Evolutionary conservation across 1,140 invertebrate species (phyloP), one percentile per base, ranked within the genome.

Genomic region (Drosophila mauritiana): DNA sequence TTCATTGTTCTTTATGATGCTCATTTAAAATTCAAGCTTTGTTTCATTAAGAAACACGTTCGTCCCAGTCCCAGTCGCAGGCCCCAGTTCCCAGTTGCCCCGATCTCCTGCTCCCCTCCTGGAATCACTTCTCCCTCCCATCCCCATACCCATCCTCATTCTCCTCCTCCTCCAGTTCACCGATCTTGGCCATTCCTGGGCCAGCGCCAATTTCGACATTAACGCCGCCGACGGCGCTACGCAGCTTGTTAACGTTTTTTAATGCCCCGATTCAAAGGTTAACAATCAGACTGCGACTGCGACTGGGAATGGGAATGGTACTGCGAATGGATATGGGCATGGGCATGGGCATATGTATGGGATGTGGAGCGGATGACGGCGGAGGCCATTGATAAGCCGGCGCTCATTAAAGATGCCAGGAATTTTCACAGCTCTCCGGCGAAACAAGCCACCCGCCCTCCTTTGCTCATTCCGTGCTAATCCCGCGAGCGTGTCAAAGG

Each of bases 21-120:
- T 83, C 84, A 88, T 88, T 88, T 88, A 88, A 88, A 86, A 89
- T 89, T 83, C 83, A 88, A 88, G 83, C 83, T 88, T 88, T 88
- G 83, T 88, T 88, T 88, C 83, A 88, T 88, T 89, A 88, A 88
- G 84, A 88, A 88, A 88, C 83, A 88, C 84, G 83, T 89, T 89
- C 75, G 75, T 73, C 49, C 49, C 52, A 52, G 62, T 46, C 39
- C 1, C n/a, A 63, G 55, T 36, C 22, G 6, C 5, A 43, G 61
- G 25, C 46, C 22, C 43, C 45, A 46, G 45, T 48, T 17, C 8
- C 13, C 40, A 42, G 40, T 42, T 42, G 11, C 8, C 10, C 15
- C 12, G 15, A 2, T 7, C 25, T 6, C 8, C 34, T 17, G 10
- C 34, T 10, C 34, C 37, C 36, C 20, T 4, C 7, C 17, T 22